Evolutionary conservation across 1,140 invertebrate genomes (phyloP).

Genomic region (Aphelenchoides besseyi): DNA sequence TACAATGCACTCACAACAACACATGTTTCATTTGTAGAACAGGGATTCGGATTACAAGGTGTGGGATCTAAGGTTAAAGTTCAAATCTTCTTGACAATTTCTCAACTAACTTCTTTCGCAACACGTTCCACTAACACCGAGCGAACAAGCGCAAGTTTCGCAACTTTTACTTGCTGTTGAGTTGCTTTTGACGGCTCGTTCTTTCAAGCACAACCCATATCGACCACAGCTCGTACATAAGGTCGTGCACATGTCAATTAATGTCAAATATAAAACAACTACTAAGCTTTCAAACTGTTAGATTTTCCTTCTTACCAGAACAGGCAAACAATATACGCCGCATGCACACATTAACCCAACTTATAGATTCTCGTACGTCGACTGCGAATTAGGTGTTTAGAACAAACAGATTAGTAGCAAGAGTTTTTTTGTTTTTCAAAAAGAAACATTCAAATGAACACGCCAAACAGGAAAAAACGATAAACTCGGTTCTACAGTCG

Average conservation of each 20-base stretch:
- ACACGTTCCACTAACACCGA: slow-evolving; percentile 9
- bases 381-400: no score
- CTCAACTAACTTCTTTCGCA: slow-evolving; percentile 9
- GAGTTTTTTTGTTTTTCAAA: no score
- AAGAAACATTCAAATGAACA: no score
- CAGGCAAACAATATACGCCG: not conserved
- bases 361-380: no score
- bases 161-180: not conserved
- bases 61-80: not conserved
- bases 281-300: not conserved
- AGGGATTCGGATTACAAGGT: slow-evolving; percentile 19
- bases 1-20: not conserved
- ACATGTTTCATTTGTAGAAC: not conserved
- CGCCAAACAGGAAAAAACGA: no score
- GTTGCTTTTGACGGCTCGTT: not conserved
- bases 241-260: not conserved
- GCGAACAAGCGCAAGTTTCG: slow-evolving; percentile 9
- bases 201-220: not conserved
- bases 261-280: not conserved
- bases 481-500: no score
- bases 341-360: no score
- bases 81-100: not conserved
- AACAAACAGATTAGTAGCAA: no score
- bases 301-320: not conserved
- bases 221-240: not conserved